Percentiles rank a stretch among this genome's conserved stretches.
Evolutionary conservation across 1,140 invertebrate genomes (phyloP).

Genomic region (Brachionus plicatilis): DNA sequence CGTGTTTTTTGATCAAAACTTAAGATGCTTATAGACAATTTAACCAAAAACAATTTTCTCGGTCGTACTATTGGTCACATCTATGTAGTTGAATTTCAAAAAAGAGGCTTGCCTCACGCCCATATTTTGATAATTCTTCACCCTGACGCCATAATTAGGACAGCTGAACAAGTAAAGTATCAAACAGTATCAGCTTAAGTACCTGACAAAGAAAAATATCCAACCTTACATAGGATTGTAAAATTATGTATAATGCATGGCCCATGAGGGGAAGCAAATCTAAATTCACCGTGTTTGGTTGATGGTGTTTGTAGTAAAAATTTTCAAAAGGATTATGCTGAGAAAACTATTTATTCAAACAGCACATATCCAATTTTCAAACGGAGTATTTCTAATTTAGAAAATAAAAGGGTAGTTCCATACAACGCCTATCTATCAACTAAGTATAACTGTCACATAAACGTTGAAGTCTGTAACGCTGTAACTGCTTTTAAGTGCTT

Average conservation of each 20-base stretch:
- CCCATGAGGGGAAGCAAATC: no score
- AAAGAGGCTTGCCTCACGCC: constrained; percentile 58
- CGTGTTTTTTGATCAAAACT: constrained; percentile 59
- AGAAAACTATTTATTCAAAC: neutral
- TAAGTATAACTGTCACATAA: constrained; percentile 43
- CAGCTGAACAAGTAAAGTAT: constrained; percentile 38
- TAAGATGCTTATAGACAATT: constrained; percentile 54
- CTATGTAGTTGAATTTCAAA: constrained; percentile 59
- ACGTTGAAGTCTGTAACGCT: constrained; percentile 43
- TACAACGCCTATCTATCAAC: constrained; percentile 41
- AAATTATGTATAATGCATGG: no score
- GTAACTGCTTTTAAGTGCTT: constrained; percentile 45
- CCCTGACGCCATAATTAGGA: constrained; percentile 34
- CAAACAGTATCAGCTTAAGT: constrained; percentile 42
- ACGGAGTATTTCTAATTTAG: neutral
- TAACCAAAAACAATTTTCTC: constrained; percentile 50
- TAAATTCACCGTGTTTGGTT: constrained; percentile 46
- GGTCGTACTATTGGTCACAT: constrained; percentile 49
- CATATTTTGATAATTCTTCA: constrained; percentile 57
- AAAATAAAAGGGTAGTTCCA: constrained; percentile 41
- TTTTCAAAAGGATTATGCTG: constrained; percentile 42
- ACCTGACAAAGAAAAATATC: constrained; percentile 18
- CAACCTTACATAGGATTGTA: constrained; percentile 40
- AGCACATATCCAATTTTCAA: constrained; percentile 42
- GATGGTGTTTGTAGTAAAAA: constrained; percentile 44